Evolutionary conservation across 2,113 vertebrate species (phyloP), one percentile per base, ranked within the genome.

Genomic region (Centropus unirufus): DNA sequence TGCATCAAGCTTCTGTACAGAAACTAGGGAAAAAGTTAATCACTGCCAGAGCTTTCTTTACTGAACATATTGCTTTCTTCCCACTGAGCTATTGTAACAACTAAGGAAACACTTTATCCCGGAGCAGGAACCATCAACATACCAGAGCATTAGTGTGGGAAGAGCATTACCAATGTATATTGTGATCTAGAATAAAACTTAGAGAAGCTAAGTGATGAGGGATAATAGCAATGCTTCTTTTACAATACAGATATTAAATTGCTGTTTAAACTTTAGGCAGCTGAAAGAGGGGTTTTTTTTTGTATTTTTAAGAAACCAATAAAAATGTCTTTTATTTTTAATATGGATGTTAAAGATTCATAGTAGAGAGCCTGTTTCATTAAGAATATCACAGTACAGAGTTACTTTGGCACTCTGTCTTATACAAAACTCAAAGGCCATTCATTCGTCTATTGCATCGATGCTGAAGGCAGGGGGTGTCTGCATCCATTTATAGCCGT

Each of bases 401-500:
- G 52, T 39, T 67, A 3, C 77, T 73, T 42, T 62, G 81, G 57
- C 79, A 30, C 61, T 19, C 5, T 2, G 24, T n/a, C n/a, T 57
- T n/a, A 5, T 10, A 39, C 46, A 36, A 21, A 34, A 27, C 64
- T 63, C 34, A 0, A 5, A 69, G 30, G 46, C 5, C 39, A 8
- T 8, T 27, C 72, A 6, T 49, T 39, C 59, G 4, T 29, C 57
- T 61, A 7, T 5, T 1, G 1, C 62, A 4, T 5, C 1, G 2
- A 26, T 9, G 69, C 81, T 0, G 1, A 42, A 58, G 75, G n/a
- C 0, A 3, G 44, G 36, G 34, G 2, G 11, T 19, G 30, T 12
- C 77, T 7, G 12, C 47, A 81, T 32, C 63, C 58, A 6, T 51
- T 57, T 57, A 12, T 39, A 67, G 42, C 58, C 12, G 4, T 23